Evolutionary conservation across 1,140 invertebrate species (phyloP), one percentile per base, ranked within the genome.

Genomic region (Steinernema khuongi): DNA sequence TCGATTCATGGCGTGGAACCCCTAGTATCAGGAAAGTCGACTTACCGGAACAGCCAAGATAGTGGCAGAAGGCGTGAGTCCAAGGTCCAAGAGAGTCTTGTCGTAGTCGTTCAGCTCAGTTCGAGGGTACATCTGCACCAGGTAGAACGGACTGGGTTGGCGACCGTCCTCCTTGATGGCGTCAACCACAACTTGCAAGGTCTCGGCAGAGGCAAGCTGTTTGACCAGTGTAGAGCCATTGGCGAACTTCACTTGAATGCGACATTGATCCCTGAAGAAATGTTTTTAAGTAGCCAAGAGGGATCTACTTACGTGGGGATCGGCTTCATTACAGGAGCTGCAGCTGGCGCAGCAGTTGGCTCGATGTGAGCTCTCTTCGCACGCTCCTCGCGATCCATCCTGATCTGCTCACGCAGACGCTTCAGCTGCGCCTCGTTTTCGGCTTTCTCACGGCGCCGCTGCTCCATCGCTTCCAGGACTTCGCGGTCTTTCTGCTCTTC

Each of bases 401-500:
- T 60, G 50, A 60, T 60, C 19, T 60, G 50, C 50, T 60, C 50
- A 26, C 50, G 50, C 4, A 60, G 19, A 26, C 50, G 50, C 50
- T 60, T 60, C 7, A 60, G 50, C 50, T 60, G 50, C 7, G 50
- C 50, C 2, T 60, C 50, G 19, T 60, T 60, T 22, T 60, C 50
- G 4, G 50, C 50, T 22, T 60, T 60, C 50, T 60, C 50, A 4
- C 22, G 11, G 4, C 26, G 14, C 4, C 50, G 50, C 50, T 60
- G 7, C 19, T 60, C 50, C 50, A 60, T 60, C 7, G 50, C 50
- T 60, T 60, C 50, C 11, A 60, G 7, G 50, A 60, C 26, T 22
- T 60, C 50, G 50, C 50, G 50, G 26, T 60, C 50, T 26, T 60
- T 60, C 19, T 60, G 50, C 19, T 74, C 30, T 76, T 72, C 31